These are phyloP conservation scores for Gymnocypris eckloni DNA, from an alignment of 2,797 vertebrate species.

Conservation along the genomic window DNA sequence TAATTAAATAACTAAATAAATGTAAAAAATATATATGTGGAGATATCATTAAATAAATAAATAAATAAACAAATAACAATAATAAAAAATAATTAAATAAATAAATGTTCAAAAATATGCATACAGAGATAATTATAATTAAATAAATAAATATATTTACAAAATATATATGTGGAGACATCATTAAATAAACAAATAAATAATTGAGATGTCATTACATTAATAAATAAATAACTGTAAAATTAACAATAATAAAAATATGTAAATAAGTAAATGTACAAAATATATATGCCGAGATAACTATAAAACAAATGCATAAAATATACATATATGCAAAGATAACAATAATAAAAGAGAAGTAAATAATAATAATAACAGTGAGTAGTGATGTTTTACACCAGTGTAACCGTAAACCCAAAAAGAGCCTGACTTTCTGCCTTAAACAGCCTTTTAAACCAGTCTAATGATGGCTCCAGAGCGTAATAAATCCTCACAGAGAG, in stretches of 20 bases:
- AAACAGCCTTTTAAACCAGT: slow-evolving; percentile 35
- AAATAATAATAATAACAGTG: background rate
- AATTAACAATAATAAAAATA: too few species aligned
- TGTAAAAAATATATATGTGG: background rate
- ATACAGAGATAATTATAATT: too few species aligned
- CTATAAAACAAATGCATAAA: background rate
- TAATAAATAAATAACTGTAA: too few species aligned
- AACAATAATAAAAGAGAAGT: background rate
- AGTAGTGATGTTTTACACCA: background rate
- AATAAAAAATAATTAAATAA: background rate
- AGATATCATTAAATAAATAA: background rate
- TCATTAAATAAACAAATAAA: too few species aligned
- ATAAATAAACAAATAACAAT: background rate
- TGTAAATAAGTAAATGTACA: too few species aligned
- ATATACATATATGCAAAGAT: background rate
- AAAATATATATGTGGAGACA: too few species aligned
- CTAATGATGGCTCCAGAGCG: slow-evolving; percentile 51
- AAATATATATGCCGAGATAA: too few species aligned
- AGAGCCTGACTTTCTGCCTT: background rate
- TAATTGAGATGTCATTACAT: too few species aligned
- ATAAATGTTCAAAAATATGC: too few species aligned
- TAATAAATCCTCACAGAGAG: slow-evolving; percentile 65
- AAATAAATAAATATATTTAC: too few species aligned
- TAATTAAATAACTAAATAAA: background rate
- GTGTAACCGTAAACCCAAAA: background rate